Evolutionary conservation across 2,797 vertebrate genomes (phyloP), one percentile per base, ranked within the genome.

Genomic region (Pantherophis alleghaniensis): DNA sequence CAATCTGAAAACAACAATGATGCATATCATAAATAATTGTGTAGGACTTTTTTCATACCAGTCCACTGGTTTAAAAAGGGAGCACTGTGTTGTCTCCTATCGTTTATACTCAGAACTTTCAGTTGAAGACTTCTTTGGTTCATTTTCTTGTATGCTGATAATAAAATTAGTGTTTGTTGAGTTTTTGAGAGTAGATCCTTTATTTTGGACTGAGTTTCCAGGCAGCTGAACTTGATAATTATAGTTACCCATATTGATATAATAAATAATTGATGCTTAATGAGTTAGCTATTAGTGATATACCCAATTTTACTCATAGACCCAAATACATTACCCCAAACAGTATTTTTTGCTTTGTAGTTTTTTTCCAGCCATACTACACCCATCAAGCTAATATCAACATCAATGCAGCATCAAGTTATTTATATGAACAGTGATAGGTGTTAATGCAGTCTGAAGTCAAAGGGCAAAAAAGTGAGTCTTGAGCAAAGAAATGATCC

Each of bases 21-120:
- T 59, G 24, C 51, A 89, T 47, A 9, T 60, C 61, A 53, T 94
- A 95, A 94, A 96, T 94, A 95, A 93, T 96, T 90, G 91, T 93
- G 61, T 96, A 95, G 0, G 92, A 95, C 94, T 93, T 90, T 96
- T 96, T 92, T 93, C 96, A 93, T 94, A 7, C 1, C 92, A 94
- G 88, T 83, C 79, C 37, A 91, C 86, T 95, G 95, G 93, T 94
- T 95, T 92, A 63, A 55, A 94, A 42, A 20, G 14, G 51, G 26
- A 89, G 94, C 55, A 63, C 61, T 88, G 91, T 88, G 93, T 42
- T 74, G 89, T 91, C 87, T 89, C 90, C 92, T 94, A 86, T 91
- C 20, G 22, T 93, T 66, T 91, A 3, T 24, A 83, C 69, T 37
- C 37, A 74, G 47, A 83, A 47, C 10, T 47, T 47, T 83, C 79